Evolutionary conservation across 53 echinoderm and acorn worm species (phyloP), one percentile per base, ranked within the genome.

Genomic region (Henricia sp.): DNA sequence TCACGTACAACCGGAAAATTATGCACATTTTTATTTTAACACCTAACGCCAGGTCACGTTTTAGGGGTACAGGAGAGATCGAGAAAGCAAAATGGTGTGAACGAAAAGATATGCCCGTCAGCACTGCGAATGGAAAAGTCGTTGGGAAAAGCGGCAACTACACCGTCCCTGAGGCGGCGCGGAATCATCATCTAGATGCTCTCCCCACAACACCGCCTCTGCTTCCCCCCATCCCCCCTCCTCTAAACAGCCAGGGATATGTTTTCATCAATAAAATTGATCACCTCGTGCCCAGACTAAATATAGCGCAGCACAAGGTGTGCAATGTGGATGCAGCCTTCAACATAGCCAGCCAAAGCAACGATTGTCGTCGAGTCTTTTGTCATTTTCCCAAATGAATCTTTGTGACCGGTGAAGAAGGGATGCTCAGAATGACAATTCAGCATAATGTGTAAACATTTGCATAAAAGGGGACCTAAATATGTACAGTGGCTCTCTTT

Each of bases 261-360:
- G 58, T 76, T 76, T 76, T 58, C 76, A 76, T 76, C 76, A 76
- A 76, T 76, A 76, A 76, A 76, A 76, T 76, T 76, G 76, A 76
- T 76, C 76, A 76, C 57, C 37, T 24, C 25, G 76, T 42, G 38
- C n/a, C 41, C 5, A 59, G n/a, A 38, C 76, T 76, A 76, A 55
- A 76, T 38, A 58, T 76, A 76, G 57, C 20, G 23, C 27, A 40
- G 76, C 76, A 76, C 59, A 35, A 73, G 53, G 26, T 37, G 27
- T 52, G 52, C 52, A 36, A n/a, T n/a, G n/a, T n/a, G n/a, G n/a
- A n/a, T n/a, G n/a, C n/a, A n/a, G n/a, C n/a, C n/a, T n/a, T n/a
- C n/a, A n/a, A n/a, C n/a, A n/a, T n/a, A n/a, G n/a, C n/a, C n/a
- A n/a, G n/a, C n/a, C n/a, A n/a, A n/a, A n/a, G n/a, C n/a, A n/a